Base-by-base conservation (phyloP, 2,888 invertebrate species). In the Rapana venosa region DNA sequence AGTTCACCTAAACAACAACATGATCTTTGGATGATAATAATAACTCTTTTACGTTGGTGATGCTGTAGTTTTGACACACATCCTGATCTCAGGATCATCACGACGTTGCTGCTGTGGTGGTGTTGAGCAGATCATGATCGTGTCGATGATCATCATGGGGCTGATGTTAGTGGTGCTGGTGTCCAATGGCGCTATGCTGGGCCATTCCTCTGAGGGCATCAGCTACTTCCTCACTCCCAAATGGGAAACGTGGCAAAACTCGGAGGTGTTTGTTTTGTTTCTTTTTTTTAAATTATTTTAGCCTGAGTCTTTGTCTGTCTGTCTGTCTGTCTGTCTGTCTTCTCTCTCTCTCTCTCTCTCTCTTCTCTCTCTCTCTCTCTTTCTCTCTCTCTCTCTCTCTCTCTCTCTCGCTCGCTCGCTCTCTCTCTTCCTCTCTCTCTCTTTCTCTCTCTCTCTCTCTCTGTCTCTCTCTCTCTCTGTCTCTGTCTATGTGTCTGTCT, bases 361-460 rank as follows among this genome's bases (percentile, higher is more conserved):
- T 86, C n/a, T n/a, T n/a, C 70, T 70, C 70, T 70, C 70, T 70
- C 70, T 70, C 70, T 70, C 70, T 70, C 70, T 70, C 70, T 70
- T 26, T 70, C 70, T 70, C 70, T 70, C 70, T 70, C 70, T 81
- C 35, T 81, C 83, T 83, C 83, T 83, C 83, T 83, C 83, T 83
- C 83, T 83, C 83, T 83, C 83, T 83, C 83, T 83, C 83, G n/a
- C 83, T 83, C 83, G n/a, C 83, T 83, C 83, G n/a, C 83, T 83
- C 83, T 83, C 83, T 83, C 83, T 83, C 83, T 83, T 32, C 32
- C 83, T 83, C 83, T 83, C 83, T 83, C 83, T 83, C 83, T 83
- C 83, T 83, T 32, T 47, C 83, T 47, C 83, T 83, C 36, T 35
- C 36, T 11, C 8, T 83, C 79, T 13, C 32, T 15, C 79, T 15